Evolutionary conservation across 2,113 vertebrate species (phyloP), one percentile per base, ranked within the genome.

Genomic region (Tauraco erythrolophus): DNA sequence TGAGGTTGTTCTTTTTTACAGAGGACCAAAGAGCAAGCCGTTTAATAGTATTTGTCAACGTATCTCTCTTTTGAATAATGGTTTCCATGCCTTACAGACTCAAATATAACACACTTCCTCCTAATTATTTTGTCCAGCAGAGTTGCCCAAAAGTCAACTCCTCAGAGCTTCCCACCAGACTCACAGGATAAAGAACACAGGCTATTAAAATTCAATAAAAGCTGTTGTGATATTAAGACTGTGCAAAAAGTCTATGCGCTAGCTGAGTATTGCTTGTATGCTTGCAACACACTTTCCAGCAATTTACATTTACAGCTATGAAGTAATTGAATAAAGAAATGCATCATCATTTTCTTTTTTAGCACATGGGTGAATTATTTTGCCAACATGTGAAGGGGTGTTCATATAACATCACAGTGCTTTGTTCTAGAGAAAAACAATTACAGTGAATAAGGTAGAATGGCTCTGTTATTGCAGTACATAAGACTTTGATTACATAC

Each of bases 401-500:
- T 97, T 93, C 92, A 71, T 94, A 93, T 96, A 96, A 92, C 89
- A 94, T 93, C 95, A 69, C 4, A 15, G 78, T 89, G 85, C 94
- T 97, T 96, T 98, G 94, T 97, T 97, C 94, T 94, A 86, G 96
- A 97, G 93, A 96, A 97, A 97, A 98, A 97, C 96, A 97, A 97
- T 98, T 97, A 97, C 94, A 85, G 94, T 83, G 94, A 98, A 94
- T 95, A 97, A 97, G 91, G 96, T 96, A 96, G 97, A 98, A 97
- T 97, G 93, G 96, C 96, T 94, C 85, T 97, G 97, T 97, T 97
- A 98, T 97, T 98, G 96, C 93, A 97, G 96, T 97, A 97, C 98
- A 97, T 97, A 97, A 98, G 97, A 98, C 97, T 98, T 98, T 97
- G 98, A 98, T 98, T 98, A 98, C 97, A 98, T 95, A 93, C 96